Conservation (phyloP, 2,797 vertebrate genomes). For the Gymnopithys bicolor region DNA sequence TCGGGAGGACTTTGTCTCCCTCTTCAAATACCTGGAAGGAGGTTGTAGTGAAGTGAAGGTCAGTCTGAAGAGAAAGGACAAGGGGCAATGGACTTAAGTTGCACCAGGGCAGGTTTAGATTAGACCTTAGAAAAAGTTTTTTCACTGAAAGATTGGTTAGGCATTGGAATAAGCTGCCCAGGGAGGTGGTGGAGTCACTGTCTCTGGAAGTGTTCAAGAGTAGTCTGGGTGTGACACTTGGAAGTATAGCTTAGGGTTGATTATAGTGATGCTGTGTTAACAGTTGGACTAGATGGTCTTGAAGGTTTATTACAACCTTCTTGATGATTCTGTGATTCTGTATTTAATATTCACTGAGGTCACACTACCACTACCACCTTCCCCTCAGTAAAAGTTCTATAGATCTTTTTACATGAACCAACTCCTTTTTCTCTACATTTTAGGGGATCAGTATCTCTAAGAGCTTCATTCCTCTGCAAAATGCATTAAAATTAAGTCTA, state of each 20-base stretch:
- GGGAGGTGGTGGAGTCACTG: neutral
- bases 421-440: neutral
- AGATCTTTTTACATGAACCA: neutral
- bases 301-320: neutral
- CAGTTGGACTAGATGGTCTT: neutral
- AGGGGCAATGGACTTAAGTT: neutral
- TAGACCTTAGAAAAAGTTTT: neutral
- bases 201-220: neutral
- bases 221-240: neutral
- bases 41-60: fast-evolving
- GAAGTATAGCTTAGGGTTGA: no score
- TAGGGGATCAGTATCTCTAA: neutral
- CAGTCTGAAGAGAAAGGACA: neutral
- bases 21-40: neutral
- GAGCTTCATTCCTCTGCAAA: neutral
- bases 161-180: neutral
- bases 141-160: neutral
- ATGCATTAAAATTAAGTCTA: neutral
- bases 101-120: neutral
- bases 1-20: neutral
- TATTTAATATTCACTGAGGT: neutral
- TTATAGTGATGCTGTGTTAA: neutral
- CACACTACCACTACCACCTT: neutral
- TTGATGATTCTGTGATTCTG: neutral
- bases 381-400: neutral